Conservation (phyloP, 2,113 vertebrate species). For the Opisthocomus hoazin region DNA sequence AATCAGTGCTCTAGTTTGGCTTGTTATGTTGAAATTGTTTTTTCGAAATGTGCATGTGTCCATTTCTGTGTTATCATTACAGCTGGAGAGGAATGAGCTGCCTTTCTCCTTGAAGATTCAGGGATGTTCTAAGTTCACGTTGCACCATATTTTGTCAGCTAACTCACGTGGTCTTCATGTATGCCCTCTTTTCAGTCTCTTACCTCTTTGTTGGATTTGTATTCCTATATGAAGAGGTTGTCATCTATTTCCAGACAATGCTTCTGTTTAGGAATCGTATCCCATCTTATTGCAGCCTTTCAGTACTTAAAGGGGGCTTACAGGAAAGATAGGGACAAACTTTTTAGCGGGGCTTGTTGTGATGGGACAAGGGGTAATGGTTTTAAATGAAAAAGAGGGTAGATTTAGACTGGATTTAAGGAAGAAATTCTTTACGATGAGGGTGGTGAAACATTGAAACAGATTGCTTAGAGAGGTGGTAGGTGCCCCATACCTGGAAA, state of each 20-base stretch:
- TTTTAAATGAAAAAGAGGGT: too few species aligned
- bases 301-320: too few species aligned
- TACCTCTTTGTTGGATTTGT: not conserved
- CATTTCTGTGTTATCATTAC: not conserved
- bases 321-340: too few species aligned
- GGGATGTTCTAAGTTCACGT: not conserved
- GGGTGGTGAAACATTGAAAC: too few species aligned
- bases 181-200: not conserved
- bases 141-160: not conserved
- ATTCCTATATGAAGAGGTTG: not conserved
- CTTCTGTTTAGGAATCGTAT: not conserved
- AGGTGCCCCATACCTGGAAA: too few species aligned
- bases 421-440: too few species aligned
- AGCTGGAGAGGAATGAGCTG: not conserved
- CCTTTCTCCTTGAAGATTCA: not conserved
- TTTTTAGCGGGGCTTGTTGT: too few species aligned
- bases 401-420: too few species aligned
- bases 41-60: not conserved
- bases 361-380: too few species aligned
- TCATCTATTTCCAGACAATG: not conserved
- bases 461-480: too few species aligned
- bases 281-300: too few species aligned
- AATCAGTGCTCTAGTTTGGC: not conserved
- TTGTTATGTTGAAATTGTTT: not conserved
- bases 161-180: rapidly evolving